Base-by-base conservation (phyloP, 1,140 invertebrate genomes). In the Drosophila carrolli region DNA sequence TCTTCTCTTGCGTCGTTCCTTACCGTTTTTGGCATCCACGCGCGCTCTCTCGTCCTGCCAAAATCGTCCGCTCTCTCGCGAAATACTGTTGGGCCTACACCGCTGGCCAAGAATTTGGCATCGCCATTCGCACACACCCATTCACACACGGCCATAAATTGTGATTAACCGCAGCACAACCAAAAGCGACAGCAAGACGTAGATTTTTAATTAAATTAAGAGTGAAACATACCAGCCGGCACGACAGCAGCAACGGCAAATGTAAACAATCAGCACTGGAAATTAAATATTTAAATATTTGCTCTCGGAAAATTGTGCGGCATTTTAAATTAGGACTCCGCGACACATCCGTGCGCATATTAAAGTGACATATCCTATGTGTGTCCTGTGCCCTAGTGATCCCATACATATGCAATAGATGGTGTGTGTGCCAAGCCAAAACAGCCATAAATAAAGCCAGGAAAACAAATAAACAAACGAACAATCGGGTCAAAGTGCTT, bases 251-350 rank as follows among this genome's bases (percentile, higher is more conserved):
- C 19, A 46, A 27, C 32, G 40, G 43, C 51, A 44, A 77, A 68
- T n/a, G 38, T 38, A 60, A 77, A 77, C 73, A 76, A 76, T 76
- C 61, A 67, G 55, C 72, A 32, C 47, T 35, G 43, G 27, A 76
- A 67, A 76, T 76, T 48, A 59, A 76, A 76, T 76, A 76, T 76
- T 76, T 57, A 67, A 67, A 59, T 76, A 76, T 76, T 76, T 67
- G 72, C 63, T 54, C 41, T 54, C 37, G 32, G 41, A 41, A 76
- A 76, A 76, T 76, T 76, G 73, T 67, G 73, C 27, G 35, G 74
- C 61, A 77, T 77, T 77, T 77, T 77, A 77, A 77, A 77, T 68
- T 61, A 66, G 72, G 55, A 76, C 72, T 63, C 54, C 48, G 32
- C 11, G 27, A 44, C 47, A 44, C 5, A 46, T 5, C 47, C 61